Evolutionary conservation across 1,140 invertebrate genomes (phyloP), one percentile per base, ranked within the genome.

Genomic region (Drosophila truncata): DNA sequence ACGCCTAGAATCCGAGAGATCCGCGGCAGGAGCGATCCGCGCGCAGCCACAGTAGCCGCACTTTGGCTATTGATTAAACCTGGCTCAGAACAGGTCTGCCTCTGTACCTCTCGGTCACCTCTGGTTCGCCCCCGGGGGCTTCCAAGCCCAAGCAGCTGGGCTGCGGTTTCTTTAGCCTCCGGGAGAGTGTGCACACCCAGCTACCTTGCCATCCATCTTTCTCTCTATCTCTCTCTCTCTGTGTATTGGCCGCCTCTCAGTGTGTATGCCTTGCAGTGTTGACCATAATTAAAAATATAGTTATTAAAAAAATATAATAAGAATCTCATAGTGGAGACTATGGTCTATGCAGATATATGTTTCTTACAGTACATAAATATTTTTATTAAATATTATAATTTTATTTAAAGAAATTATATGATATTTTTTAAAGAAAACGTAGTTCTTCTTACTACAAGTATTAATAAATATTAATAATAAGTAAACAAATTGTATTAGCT

Each of bases 61-160:
- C 81, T 72, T 63, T 65, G 64, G 69, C 84, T 87, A 87, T 87
- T 87, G 83, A 87, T 87, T 87, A 87, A 88, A 83, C 84, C 82
- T 65, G 72, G 84, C 84, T 88, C 77, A 88, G 85, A 87, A 87
- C 84, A 88, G 84, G 84, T 87, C 84, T 88, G 73, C 61, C 39
- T 54, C 64, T 27, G 52, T 50, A 33, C 46, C 52, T 55, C 52
- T 13, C 3, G 29, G 31, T 31, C 33, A 35, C 14, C 50, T 25
- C 52, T 55, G 52, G 20, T 23, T 37, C 1, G 52, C 58, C 72
- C 70, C 71, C 44, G 46, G 49, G 46, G 49, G 71, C 49, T 35
- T 14, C 50, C 33, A 35, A 37, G 44, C 31, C 63, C 29, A 46
- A 64, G 61, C 67, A 66, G 67, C 54, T 66, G 52, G 33, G 33